Evolutionary conservation across 2,888 invertebrate species (phyloP).

Genomic region (Hymenopus coronatus): DNA sequence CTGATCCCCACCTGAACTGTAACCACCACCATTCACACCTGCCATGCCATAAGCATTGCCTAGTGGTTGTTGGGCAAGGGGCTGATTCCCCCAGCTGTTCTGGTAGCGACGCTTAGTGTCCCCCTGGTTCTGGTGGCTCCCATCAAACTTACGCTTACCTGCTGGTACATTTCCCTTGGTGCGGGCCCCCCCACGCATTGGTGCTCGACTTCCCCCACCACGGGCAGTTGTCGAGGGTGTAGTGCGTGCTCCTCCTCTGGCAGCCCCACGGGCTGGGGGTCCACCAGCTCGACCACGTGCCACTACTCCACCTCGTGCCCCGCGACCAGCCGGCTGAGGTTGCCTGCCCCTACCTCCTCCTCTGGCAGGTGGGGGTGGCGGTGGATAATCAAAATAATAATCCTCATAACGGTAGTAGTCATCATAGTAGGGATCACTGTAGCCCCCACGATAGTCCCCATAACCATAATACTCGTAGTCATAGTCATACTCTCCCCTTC

Average conservation of each 20-base stretch:
- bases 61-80: slow-evolving; percentile 82
- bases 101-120: slow-evolving; percentile 94
- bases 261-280: slow-evolving; percentile 74
- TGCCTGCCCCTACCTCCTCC: slow-evolving; percentile 72
- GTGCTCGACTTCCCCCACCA: slow-evolving; percentile 58
- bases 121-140: slow-evolving; percentile 96
- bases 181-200: slow-evolving; percentile 82
- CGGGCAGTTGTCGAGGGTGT: slow-evolving; percentile 70
- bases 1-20: slow-evolving; percentile 50
- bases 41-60: slow-evolving; percentile 54
- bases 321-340: slow-evolving; percentile 84
- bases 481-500: slow-evolving; percentile 89
- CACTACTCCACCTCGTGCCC: slow-evolving; percentile 80
- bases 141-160: slow-evolving; percentile 97
- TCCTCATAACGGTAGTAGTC: slow-evolving; percentile 91
- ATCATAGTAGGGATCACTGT: slow-evolving; percentile 93
- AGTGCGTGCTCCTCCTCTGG: slow-evolving; percentile 74
- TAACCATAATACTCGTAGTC: slow-evolving; percentile 98
- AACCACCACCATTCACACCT: slow-evolving; percentile 54
- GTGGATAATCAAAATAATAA: slow-evolving; percentile 93
- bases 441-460: slow-evolving; percentile 95
- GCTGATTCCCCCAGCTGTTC: slow-evolving; percentile 86
- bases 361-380: slow-evolving; percentile 74
- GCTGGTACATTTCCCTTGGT: slow-evolving; percentile 92
- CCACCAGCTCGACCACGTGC: slow-evolving; percentile 78